Percentiles rank a stretch among this genome's conserved stretches.
Conservation (phyloP, 1,140 invertebrate genomes). For the Octopus sinensis region DNA sequence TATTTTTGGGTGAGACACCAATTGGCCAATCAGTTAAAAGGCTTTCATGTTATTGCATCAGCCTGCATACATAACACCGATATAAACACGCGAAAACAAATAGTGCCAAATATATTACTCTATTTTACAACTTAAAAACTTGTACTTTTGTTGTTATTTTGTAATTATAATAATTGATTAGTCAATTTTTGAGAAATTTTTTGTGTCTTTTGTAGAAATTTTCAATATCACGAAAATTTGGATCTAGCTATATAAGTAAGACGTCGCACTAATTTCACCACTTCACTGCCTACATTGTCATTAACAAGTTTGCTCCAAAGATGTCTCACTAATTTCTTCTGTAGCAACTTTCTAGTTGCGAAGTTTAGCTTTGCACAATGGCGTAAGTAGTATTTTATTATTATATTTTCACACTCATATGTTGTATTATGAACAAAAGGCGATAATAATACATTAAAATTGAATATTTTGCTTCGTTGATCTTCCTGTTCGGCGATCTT, state of each 20-base stretch:
- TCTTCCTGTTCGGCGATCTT: background rate
- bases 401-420: background rate
- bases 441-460: background rate
- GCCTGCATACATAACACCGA: background rate
- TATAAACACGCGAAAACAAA: background rate
- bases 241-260: background rate
- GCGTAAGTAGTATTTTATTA: background rate
- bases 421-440: background rate
- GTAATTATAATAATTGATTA: background rate
- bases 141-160: background rate
- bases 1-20: background rate
- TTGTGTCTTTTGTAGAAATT: background rate
- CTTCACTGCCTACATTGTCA: background rate
- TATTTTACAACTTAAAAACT: background rate
- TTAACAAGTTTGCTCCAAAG: background rate
- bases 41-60: background rate
- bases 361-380: slow-evolving; percentile 4
- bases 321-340: background rate
- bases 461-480: background rate
- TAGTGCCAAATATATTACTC: background rate
- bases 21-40: background rate
- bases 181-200: background rate
- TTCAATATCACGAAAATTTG: background rate
- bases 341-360: background rate
- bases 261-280: background rate